phyloP scores from a whole-genome alignment of 2,888 invertebrate genomes.

The Fragum fragum region DNA sequence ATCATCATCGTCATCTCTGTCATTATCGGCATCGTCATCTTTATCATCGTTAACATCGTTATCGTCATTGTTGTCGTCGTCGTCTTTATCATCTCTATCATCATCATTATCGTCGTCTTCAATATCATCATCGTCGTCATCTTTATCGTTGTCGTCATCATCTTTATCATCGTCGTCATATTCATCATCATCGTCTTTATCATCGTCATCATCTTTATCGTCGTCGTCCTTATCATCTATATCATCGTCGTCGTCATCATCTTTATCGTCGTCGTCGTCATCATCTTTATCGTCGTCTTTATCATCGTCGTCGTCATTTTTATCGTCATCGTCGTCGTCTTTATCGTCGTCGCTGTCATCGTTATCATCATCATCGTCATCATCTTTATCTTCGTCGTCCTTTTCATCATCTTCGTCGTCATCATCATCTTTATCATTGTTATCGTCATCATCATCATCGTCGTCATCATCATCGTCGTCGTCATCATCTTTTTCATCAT shows the following conservation, averaged over 20 bases:
- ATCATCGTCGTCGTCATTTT: constrained; percentile 25
- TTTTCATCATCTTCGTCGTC: constrained; percentile 24
- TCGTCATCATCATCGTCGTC: constrained; percentile 32
- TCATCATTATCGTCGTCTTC: constrained; percentile 26
- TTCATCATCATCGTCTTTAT: constrained; percentile 35
- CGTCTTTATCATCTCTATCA: constrained; percentile 13
- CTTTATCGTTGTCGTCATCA: constrained; percentile 29
- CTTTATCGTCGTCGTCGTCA: constrained; percentile 6
- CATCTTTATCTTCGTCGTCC: constrained; percentile 33
- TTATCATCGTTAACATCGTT: background rate
- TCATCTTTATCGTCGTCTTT: constrained; percentile 12
- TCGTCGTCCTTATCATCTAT: constrained; percentile 18
- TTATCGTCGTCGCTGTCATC: constrained; percentile 24
- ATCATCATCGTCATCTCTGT: constrained; percentile 15
- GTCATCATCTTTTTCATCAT: constrained; percentile 2
- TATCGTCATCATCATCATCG: constrained; percentile 28
- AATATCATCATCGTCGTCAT: constrained; percentile 30
- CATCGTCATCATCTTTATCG: constrained; percentile 18
- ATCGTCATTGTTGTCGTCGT: constrained; percentile 14
- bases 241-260: constrained; percentile 27
- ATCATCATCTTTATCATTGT: constrained; percentile 30
- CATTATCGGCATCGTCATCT: constrained; percentile 22
- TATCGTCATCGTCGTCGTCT: constrained; percentile 11
- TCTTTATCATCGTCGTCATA: constrained; percentile 41
- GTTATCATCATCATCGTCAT: constrained; percentile 17